phyloP scores from a whole-genome alignment of 2,113 vertebrate genomes.

The Hydropotes inermis region DNA sequence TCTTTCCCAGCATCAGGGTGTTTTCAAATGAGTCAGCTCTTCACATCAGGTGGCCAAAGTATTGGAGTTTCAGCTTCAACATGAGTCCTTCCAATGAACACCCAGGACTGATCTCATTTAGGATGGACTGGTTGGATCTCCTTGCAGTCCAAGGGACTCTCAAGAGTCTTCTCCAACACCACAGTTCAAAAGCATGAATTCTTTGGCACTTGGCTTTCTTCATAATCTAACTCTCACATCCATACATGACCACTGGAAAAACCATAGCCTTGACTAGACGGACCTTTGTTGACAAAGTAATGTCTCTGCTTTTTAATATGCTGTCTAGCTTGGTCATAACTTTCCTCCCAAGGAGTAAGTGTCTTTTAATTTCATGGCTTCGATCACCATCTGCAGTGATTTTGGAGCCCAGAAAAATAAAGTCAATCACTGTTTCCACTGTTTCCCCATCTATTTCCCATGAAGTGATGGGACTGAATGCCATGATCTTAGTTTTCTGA shows the following conservation, averaged over 20 bases:
- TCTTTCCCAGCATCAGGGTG: not conserved
- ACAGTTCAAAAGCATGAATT: not conserved
- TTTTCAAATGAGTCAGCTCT: not conserved
- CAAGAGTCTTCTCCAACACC: not conserved
- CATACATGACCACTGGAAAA: not conserved
- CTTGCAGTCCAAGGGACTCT: not conserved
- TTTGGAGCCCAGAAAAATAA: too few relatives aligned
- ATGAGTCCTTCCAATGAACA: not conserved
- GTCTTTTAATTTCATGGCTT: not conserved
- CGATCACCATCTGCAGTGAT: too few relatives aligned
- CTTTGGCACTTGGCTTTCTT: accelerated
- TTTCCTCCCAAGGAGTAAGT: not conserved
- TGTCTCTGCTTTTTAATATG: not conserved
- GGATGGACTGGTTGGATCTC: not conserved
- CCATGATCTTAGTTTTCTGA: not conserved
- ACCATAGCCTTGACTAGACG: not conserved
- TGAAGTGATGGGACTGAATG: too few relatives aligned
- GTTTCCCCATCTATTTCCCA: too few relatives aligned
- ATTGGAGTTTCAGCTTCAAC: not conserved
- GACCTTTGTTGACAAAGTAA: not conserved
- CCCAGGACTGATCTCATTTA: not conserved
- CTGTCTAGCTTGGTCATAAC: not conserved
- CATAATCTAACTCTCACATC: not conserved
- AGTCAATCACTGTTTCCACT: too few relatives aligned
- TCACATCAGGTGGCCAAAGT: not conserved